Conservation (phyloP, 1,140 invertebrate genomes). For the Ridgeia piscesae region DNA sequence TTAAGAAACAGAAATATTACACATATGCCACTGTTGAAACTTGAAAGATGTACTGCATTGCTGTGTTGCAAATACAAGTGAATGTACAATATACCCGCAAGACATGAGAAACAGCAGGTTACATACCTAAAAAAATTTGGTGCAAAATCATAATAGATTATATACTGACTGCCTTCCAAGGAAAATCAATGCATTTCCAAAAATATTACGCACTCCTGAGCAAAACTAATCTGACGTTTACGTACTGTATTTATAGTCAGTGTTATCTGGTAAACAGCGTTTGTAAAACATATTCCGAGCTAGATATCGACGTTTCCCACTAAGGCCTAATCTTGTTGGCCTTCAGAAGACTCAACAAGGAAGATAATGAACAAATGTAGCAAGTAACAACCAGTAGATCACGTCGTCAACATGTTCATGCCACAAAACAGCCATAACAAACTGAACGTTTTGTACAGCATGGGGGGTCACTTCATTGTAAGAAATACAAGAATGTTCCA, state of each 20-base stretch:
- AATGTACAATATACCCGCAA: neutral
- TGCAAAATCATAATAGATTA: neutral
- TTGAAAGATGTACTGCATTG: too few species aligned
- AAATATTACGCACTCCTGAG: neutral
- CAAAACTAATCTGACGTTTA: neutral
- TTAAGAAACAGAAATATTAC: too few species aligned
- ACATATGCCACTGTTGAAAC: too few species aligned
- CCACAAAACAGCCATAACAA: too few species aligned
- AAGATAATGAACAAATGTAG: neutral
- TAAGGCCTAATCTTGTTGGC: neutral
- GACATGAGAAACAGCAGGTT: neutral
- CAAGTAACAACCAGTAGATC: neutral
- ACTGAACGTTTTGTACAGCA: too few species aligned
- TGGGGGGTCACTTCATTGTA: too few species aligned
- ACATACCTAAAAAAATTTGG: neutral
- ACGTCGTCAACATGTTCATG: neutral
- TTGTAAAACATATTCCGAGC: neutral
- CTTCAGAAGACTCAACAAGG: neutral
- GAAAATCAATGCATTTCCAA: neutral
- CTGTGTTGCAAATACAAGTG: too few species aligned
- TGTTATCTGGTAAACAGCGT: slow-evolving; percentile 19
- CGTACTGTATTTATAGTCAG: neutral
- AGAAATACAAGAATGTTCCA: too few species aligned
- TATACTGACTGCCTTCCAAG: neutral
- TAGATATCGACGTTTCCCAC: neutral